Evolutionary conservation across 2,888 invertebrate species (phyloP).

Genomic region (Phlogophora meticulosa): DNA sequence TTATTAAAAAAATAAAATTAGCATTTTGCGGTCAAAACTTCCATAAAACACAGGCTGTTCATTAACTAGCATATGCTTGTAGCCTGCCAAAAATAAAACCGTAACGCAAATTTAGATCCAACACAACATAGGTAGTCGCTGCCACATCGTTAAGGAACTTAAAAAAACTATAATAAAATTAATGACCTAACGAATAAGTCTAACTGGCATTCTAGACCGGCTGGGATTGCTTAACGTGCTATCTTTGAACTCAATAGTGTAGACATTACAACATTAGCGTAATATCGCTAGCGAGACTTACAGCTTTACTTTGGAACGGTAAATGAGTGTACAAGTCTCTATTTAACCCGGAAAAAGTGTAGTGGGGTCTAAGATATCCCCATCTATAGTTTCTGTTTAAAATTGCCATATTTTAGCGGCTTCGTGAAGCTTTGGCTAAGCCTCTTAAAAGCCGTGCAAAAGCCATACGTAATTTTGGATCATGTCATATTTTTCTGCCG

Average conservation of each 20-base stretch:
- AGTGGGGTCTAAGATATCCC: too few relatives aligned
- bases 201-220: slow-evolving; percentile 44
- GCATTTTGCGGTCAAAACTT: too few relatives aligned
- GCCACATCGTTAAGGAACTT: slow-evolving; percentile 2
- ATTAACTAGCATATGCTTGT: background rate
- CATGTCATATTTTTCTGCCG: too few relatives aligned
- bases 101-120: background rate
- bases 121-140: background rate
- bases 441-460: too few relatives aligned
- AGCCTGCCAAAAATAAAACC: background rate
- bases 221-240: slow-evolving; percentile 38
- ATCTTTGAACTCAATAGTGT: slow-evolving; percentile 40
- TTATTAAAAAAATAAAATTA: too few relatives aligned
- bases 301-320: slow-evolving; percentile 27
- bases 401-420: too few relatives aligned
- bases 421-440: too few relatives aligned
- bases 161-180: slow-evolving; percentile 8
- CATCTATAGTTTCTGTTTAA: too few relatives aligned
- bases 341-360: too few relatives aligned
- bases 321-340: background rate
- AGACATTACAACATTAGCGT: slow-evolving; percentile 34
- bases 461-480: too few relatives aligned
- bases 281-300: slow-evolving; percentile 23
- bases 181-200: slow-evolving; percentile 9
- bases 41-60: too few relatives aligned